Conservation (phyloP, 2,113 vertebrate genomes). For the Pogona vitticeps region DNA sequence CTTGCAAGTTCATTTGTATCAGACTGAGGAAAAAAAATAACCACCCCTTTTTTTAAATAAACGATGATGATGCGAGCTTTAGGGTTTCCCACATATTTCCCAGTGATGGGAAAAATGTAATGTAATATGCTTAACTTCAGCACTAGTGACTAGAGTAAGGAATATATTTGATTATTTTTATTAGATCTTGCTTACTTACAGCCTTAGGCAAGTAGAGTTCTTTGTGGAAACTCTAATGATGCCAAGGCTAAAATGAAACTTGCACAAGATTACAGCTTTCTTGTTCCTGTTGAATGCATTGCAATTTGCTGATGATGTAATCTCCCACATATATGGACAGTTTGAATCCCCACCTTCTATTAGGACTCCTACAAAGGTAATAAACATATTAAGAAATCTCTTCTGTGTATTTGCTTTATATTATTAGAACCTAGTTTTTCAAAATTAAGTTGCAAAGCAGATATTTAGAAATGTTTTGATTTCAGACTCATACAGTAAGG, state of each 20-base stretch:
- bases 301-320: neutral
- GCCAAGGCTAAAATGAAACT: neutral
- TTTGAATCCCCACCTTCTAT: too few species aligned
- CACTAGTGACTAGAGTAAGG: neutral
- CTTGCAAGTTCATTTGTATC: neutral
- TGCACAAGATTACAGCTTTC: neutral
- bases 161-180: neutral
- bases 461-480: too few species aligned
- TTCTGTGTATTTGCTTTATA: too few species aligned
- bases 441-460: too few species aligned
- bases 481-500: too few species aligned
- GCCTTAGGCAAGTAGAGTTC: neutral
- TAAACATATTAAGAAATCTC: neutral
- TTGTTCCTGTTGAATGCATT: slow-evolving; percentile 3
- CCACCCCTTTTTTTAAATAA: neutral
- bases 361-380: too few species aligned
- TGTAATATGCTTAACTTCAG: neutral
- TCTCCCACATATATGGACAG: neutral
- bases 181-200: neutral
- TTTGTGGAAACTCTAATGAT: neutral
- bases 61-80: neutral
- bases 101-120: neutral
- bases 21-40: neutral
- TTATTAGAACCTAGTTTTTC: too few species aligned
- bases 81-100: neutral